phyloP scores from a whole-genome alignment of 2,888 invertebrate genomes.

The Hypena proboscidalis region DNA sequence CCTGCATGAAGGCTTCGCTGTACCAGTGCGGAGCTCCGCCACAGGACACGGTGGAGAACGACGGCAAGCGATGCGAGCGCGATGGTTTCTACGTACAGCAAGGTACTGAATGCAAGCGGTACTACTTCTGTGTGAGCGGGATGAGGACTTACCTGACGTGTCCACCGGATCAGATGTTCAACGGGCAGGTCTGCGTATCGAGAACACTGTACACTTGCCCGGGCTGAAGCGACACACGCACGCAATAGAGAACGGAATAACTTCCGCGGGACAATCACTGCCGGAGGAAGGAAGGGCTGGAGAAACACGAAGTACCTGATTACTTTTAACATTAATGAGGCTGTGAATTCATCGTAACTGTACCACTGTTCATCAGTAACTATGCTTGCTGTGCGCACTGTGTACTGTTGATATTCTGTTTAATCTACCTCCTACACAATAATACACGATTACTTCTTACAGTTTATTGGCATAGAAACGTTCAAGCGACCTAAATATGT shows the following conservation, averaged over 20 bases:
- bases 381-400: background rate
- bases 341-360: constrained; percentile 47
- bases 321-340: constrained; percentile 43
- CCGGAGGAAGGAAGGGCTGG: constrained; percentile 18
- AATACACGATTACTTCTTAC: constrained; percentile 56
- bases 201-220: constrained; percentile 76
- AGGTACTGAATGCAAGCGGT: constrained; percentile 78
- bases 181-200: constrained; percentile 84
- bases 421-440: constrained; percentile 45
- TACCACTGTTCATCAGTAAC: constrained; percentile 1
- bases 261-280: constrained; percentile 28
- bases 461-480: constrained; percentile 78
- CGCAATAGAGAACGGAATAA: constrained; percentile 23
- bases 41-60: constrained; percentile 50
- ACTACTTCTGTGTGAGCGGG: constrained; percentile 85
- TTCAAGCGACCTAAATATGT: constrained; percentile 69
- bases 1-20: constrained; percentile 75
- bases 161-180: constrained; percentile 77
- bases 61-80: constrained; percentile 62
- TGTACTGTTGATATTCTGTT: constrained; percentile 11
- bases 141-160: constrained; percentile 80
- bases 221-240: constrained; percentile 53
- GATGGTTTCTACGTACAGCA: constrained; percentile 85
- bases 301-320: constrained; percentile 66
- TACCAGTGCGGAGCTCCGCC: constrained; percentile 72